phyloP scores from a whole-genome alignment of 64 coral and sea anemone species.

The Actinia equina region DNA sequence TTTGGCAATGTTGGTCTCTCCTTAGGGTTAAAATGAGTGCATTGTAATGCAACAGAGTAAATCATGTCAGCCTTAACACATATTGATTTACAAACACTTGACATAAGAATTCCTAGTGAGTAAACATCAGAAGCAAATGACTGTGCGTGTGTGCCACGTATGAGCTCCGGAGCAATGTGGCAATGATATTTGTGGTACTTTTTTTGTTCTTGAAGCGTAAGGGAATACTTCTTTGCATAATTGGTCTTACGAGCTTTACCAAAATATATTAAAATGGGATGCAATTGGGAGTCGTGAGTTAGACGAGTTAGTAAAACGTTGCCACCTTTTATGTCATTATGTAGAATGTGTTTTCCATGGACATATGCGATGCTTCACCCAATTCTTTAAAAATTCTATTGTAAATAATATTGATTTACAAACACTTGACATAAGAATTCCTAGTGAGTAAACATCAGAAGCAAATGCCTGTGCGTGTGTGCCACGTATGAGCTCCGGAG shows the following conservation, averaged over 20 bases:
- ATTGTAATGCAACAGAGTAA: not conserved
- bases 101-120: slow-evolving; percentile 24
- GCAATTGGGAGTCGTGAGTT: not conserved
- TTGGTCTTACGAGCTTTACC: not conserved
- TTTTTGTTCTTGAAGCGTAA: slow-evolving; percentile 32
- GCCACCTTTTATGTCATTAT: slow-evolving; percentile 48
- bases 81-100: not conserved
- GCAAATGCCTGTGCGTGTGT: slow-evolving; percentile 32
- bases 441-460: slow-evolving; percentile 38
- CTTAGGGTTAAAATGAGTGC: not conserved
- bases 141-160: slow-evolving; percentile 37
- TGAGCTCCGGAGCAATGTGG: slow-evolving; percentile 48
- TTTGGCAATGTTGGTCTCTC: not conserved
- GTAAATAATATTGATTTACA: slow-evolving; percentile 5
- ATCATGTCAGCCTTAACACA: not conserved
- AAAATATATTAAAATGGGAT: slow-evolving; percentile 50
- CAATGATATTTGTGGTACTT: slow-evolving; percentile 35
- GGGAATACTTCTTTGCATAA: slow-evolving; percentile 20
- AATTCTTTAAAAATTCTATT: slow-evolving; percentile 28
- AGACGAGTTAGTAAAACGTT: slow-evolving; percentile 35
- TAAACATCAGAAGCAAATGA: slow-evolving; percentile 35
- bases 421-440: not conserved
- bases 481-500: slow-evolving; percentile 24
- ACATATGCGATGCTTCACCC: slow-evolving; percentile 30
- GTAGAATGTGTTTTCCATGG: slow-evolving; percentile 22